Conservation (phyloP, 1,140 invertebrate genomes). For the Lineus longissimus region DNA sequence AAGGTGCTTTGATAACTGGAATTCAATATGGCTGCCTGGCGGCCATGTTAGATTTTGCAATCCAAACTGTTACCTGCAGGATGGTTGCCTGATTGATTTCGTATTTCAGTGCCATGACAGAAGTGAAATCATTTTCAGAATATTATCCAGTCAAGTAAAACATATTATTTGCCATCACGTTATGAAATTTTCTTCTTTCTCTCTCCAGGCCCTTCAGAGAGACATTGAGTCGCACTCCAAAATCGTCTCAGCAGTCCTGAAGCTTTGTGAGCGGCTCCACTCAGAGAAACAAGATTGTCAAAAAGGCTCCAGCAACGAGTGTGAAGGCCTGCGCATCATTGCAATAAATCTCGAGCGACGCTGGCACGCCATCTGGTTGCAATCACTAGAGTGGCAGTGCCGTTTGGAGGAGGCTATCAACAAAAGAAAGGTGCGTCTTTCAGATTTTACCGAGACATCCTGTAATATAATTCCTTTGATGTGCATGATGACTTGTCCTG, state of each 20-base stretch:
- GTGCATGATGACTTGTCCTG: neutral
- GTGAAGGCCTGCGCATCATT: constrained; percentile 36
- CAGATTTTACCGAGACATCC: too few relatives aligned
- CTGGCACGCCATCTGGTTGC: constrained; percentile 82
- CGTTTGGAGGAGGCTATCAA: constrained; percentile 65
- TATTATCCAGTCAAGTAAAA: too few relatives aligned
- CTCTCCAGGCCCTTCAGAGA: constrained; percentile 70
- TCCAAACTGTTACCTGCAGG: too few relatives aligned
- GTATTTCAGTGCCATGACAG: too few relatives aligned
- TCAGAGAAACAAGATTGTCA: constrained; percentile 22
- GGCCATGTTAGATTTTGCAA: too few relatives aligned
- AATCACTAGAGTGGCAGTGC: constrained; percentile 84
- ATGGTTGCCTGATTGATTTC: too few relatives aligned
- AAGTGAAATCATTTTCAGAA: too few relatives aligned
- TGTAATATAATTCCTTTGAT: too few relatives aligned
- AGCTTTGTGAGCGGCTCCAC: constrained; percentile 62
- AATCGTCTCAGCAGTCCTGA: constrained; percentile 73
- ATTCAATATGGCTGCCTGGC: too few relatives aligned
- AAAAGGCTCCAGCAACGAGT: constrained; percentile 16
- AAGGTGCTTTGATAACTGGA: too few relatives aligned
- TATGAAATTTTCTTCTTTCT: constrained; percentile 17
- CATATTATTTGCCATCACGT: too few relatives aligned
- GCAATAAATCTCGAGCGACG: constrained; percentile 69
- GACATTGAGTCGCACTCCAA: constrained; percentile 81
- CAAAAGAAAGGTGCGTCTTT: constrained; percentile 28